Percentiles rank a stretch among this genome's conserved stretches.
These are phyloP conservation scores for Sinocyclocheilus maitianheensis DNA, from an alignment of 2,113 vertebrate genomes.

Conservation along the genomic window DNA sequence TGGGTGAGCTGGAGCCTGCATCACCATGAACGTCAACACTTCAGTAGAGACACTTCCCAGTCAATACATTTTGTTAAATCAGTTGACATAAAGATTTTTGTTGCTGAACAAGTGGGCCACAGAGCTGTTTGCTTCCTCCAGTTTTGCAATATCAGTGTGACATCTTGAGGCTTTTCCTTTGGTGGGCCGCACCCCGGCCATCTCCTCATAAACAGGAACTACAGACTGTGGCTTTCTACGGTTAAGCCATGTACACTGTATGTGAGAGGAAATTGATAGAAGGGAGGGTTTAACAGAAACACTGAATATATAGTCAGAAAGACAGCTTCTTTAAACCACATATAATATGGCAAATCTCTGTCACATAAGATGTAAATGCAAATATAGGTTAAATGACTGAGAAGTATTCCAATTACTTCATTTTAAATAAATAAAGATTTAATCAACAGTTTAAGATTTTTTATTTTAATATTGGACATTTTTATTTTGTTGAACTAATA, in stretches of 20 bases:
- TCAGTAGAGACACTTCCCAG: neutral
- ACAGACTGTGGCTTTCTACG: conserved; percentile 36
- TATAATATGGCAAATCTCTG: neutral
- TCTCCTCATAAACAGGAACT: conserved; percentile 75
- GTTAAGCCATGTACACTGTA: conserved; percentile 50
- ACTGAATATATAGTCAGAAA: conserved; percentile 48
- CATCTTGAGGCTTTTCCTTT: conserved; percentile 30
- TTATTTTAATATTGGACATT: too few relatives aligned
- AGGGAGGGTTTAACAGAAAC: conserved; percentile 42
- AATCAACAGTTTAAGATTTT: too few relatives aligned
- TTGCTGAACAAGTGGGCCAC: conserved; percentile 45
- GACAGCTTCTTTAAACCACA: neutral
- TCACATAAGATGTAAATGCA: neutral
- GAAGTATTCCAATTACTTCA: too few relatives aligned
- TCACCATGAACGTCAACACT: neutral
- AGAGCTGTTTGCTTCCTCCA: conserved; percentile 53
- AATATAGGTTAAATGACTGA: too few relatives aligned
- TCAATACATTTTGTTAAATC: neutral
- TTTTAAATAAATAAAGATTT: too few relatives aligned
- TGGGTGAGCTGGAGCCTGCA: neutral
- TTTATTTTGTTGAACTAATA: too few relatives aligned
- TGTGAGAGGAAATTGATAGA: conserved; percentile 47
- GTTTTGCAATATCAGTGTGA: neutral
- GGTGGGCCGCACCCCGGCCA: conserved; percentile 55
- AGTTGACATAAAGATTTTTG: conserved; percentile 65